Evolutionary conservation across 1,140 invertebrate species (phyloP).

Genomic region (Trichogramma pretiosum): DNA sequence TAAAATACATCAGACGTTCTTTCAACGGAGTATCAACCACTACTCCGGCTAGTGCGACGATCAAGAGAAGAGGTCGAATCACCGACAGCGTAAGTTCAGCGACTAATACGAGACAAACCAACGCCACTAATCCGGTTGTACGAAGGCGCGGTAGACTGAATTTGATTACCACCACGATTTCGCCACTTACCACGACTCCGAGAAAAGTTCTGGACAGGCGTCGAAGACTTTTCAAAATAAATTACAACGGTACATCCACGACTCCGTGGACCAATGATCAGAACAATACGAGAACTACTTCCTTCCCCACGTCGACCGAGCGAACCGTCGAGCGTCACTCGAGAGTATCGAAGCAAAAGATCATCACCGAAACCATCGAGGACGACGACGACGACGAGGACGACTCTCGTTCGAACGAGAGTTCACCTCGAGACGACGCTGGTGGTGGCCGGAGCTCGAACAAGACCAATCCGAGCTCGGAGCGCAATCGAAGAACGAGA

Average conservation of each 20-base stretch:
- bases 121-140: not conserved
- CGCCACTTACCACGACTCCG: not conserved
- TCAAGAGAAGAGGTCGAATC: not conserved
- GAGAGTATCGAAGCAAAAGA: conserved; percentile 27
- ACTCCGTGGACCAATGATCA: not conserved
- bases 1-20: not conserved
- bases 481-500: not conserved
- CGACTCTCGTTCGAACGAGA: too few relatives aligned
- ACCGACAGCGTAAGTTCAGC: not conserved
- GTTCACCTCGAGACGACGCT: too few relatives aligned
- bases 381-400: conserved; percentile 14
- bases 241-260: not conserved
- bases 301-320: conserved; percentile 15
- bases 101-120: not conserved
- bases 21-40: conserved; percentile 1
- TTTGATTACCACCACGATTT: not conserved
- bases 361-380: conserved; percentile 28
- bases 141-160: not conserved
- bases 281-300: not conserved
- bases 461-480: too few relatives aligned
- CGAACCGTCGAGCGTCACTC: conserved; percentile 22
- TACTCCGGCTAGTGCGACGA: not conserved
- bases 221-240: conserved; percentile 2
- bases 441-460: too few relatives aligned
- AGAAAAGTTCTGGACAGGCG: not conserved